Base-by-base conservation (phyloP, 2,888 invertebrate genomes). In the Zeuzera pyrina region DNA sequence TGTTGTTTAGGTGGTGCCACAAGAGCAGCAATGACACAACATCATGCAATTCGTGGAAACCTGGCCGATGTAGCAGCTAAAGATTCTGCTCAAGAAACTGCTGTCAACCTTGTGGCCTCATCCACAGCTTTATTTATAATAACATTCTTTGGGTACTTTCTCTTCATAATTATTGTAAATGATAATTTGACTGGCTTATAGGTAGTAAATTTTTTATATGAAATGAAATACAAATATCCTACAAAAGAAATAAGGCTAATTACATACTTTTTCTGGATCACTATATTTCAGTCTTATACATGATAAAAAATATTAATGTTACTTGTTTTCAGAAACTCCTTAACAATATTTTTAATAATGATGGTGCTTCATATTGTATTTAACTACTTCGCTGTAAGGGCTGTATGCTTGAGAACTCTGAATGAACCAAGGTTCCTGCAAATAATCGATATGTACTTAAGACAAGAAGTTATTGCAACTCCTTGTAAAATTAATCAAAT, bases 1-100 rank as follows among this genome's bases (percentile, higher is more conserved):
- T 10, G 22, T 13, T 11, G 12, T 26, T 16, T 31, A 68, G 97
- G 97, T 16, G 94, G 96, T 1, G 96, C 97, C 1, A 98, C 98
- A 0, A 86, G 96, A 55, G 91, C 93, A 1, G 95, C 97, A 0
- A 86, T 98, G 52, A 97, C 96, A 0, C 94, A 97, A 58, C 98
- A 98, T 67, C 96, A 95, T 76, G 95, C 97, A 0, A 70, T 93
- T 12, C 85, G 90, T 41, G 93, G 94, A 42, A 98, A 98, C 71
- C 87, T 96, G 76, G 97, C 94, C 0, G 98, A 98, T 74, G 95
- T 93, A 4, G 87, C 93, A 0, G 95, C 97, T 0, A 98, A 98
- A 77, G 98, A 98, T 65, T 93, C 95, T 3, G 96, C 97, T 39
- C 98, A 98, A 81, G 98, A 98, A 70, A 98, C 97, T 0, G 88